These are phyloP conservation scores for Gonioctena quinquepunctata DNA, from an alignment of 1,140 invertebrate species.

Conservation along the genomic window DNA sequence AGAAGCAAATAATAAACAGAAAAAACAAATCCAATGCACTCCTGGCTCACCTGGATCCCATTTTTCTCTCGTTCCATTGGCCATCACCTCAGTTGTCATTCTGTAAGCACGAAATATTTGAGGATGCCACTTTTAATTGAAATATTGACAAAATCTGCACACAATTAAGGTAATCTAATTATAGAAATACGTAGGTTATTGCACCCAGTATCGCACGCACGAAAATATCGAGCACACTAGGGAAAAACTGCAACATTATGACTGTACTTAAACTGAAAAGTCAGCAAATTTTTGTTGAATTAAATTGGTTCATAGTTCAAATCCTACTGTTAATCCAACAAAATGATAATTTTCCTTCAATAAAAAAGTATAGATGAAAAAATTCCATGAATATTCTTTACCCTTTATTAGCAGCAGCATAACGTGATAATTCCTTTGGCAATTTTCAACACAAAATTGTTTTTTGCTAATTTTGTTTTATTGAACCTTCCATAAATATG, in stretches of 20 bases:
- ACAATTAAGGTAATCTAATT: background rate
- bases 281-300: background rate
- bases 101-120: slow-evolving; percentile 36
- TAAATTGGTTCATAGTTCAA: background rate
- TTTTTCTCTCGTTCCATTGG: slow-evolving; percentile 51
- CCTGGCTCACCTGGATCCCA: slow-evolving; percentile 52
- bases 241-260: background rate
- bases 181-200: background rate
- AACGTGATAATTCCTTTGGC: background rate
- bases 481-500: background rate
- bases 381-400: background rate
- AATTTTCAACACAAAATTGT: background rate
- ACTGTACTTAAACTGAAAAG: background rate
- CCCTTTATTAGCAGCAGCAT: background rate
- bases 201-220: background rate
- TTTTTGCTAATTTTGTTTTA: background rate
- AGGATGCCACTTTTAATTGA: background rate
- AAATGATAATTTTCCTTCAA: background rate
- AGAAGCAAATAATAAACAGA: too few relatives aligned
- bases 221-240: background rate
- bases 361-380: background rate
- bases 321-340: too few relatives aligned
- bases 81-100: slow-evolving; percentile 54
- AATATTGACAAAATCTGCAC: background rate
- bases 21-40: slow-evolving; percentile 12